Evolutionary conservation across 2,113 vertebrate species (phyloP).

Genomic region (Tringa solitaria): DNA sequence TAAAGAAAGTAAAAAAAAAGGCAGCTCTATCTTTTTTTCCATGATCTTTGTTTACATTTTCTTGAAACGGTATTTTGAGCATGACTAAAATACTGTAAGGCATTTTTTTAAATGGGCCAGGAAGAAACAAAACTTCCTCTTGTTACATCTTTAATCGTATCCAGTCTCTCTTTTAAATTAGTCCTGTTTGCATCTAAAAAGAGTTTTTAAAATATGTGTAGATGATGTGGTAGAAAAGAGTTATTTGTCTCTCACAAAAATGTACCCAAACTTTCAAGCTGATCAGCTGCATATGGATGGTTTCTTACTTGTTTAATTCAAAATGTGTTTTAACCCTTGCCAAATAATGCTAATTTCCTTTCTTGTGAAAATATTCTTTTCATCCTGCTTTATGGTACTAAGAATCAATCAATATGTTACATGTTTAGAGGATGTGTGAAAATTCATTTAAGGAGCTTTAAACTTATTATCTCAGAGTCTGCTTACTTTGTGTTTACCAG

Average conservation of each 20-base stretch:
- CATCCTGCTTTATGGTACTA: background rate
- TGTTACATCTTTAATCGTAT: background rate
- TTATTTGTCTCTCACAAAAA: background rate
- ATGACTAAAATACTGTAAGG: background rate
- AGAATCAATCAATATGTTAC: constrained; percentile 34
- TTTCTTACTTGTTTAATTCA: constrained; percentile 42
- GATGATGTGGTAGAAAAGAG: constrained; percentile 8
- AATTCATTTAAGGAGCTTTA: constrained; percentile 44
- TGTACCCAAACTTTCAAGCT: background rate
- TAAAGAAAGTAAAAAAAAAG: too few species aligned
- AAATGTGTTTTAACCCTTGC: constrained; percentile 32
- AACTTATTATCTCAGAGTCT: constrained; percentile 23
- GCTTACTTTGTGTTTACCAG: constrained; percentile 27
- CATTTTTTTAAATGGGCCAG: background rate
- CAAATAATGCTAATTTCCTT: constrained; percentile 19
- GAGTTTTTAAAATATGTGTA: background rate
- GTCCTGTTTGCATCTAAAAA: background rate
- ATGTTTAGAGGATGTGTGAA: constrained; percentile 22
- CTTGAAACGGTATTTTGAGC: background rate
- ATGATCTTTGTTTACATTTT: background rate
- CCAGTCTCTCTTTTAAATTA: constrained; percentile 17
- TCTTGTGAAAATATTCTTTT: constrained; percentile 25
- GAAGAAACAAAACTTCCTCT: constrained; percentile 14
- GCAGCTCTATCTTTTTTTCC: background rate
- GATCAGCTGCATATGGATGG: background rate